These are phyloP conservation scores for Brachionus rubens DNA, from an alignment of 1,140 invertebrate genomes.

Conservation along the genomic window DNA sequence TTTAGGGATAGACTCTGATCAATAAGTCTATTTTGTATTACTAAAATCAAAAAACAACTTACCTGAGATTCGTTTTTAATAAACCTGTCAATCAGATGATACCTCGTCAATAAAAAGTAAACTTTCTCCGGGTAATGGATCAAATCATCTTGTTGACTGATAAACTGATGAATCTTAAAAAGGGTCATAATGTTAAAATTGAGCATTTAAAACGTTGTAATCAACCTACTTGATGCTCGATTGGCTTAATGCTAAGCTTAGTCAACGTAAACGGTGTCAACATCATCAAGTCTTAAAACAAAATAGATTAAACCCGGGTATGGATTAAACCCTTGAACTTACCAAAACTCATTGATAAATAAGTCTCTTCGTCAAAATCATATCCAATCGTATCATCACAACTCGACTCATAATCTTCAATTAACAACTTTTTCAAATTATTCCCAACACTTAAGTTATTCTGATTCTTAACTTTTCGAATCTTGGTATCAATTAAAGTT, in stretches of 20 bases:
- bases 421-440: neutral
- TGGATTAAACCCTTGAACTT: neutral
- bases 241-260: slow-evolving; percentile 8
- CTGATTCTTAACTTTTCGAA: slow-evolving; percentile 4
- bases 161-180: slow-evolving; percentile 39
- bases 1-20: no score
- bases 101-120: neutral
- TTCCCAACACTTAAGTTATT: slow-evolving; percentile 27
- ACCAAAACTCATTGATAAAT: slow-evolving; percentile 36
- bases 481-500: neutral
- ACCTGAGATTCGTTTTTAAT: neutral
- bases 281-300: slow-evolving; percentile 18
- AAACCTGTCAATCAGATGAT: slow-evolving; percentile 13
- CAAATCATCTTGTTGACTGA: slow-evolving; percentile 31
- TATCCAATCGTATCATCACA: neutral
- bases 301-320: neutral
- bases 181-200: neutral
- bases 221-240: slow-evolving; percentile 35
- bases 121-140: slow-evolving; percentile 21
- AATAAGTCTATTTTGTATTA: no score
- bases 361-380: slow-evolving; percentile 1
- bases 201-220: neutral
- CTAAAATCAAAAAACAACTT: neutral
- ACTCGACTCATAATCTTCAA: neutral
- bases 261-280: slow-evolving; percentile 7